Conservation (phyloP, 1,140 invertebrate genomes). For the Drosophila kohkoa region DNA sequence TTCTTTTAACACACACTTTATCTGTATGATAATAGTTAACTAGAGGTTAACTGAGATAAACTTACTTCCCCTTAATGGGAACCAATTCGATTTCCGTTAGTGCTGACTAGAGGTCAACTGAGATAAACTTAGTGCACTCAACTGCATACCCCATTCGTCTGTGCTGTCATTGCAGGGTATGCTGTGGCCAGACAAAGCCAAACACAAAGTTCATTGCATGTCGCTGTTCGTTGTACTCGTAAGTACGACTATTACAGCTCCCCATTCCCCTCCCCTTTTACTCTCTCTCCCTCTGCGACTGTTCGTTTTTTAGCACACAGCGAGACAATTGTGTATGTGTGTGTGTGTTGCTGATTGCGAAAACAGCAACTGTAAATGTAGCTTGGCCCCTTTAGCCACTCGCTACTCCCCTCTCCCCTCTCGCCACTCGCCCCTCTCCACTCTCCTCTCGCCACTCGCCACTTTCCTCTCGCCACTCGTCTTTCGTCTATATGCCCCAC, state of each 20-base stretch:
- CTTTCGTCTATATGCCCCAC: constrained; percentile 30
- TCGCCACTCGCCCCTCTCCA: neutral
- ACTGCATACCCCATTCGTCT: no score
- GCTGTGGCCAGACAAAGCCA: constrained; percentile 11
- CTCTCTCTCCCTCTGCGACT: neutral
- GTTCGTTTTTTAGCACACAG: constrained; percentile 21
- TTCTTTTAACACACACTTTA: no score
- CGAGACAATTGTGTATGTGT: constrained; percentile 20
- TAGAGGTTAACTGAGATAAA: no score
- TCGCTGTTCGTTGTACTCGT: neutral
- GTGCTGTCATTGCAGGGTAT: constrained; percentile 4
- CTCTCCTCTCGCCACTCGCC: neutral
- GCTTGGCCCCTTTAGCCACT: no score
- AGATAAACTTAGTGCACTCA: no score
- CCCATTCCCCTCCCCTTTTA: no score
- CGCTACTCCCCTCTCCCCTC: neutral
- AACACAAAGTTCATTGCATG: constrained; percentile 33
- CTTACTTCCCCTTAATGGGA: no score
- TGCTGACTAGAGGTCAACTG: no score
- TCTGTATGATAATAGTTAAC: no score
- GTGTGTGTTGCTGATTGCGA: constrained; percentile 34
- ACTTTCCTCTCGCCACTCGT: neutral
- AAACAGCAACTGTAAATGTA: constrained; percentile 18
- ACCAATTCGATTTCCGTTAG: no score
- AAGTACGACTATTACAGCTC: constrained; percentile 30